phyloP scores from a whole-genome alignment of 1,140 invertebrate species.

The Papilio dardanus region DNA sequence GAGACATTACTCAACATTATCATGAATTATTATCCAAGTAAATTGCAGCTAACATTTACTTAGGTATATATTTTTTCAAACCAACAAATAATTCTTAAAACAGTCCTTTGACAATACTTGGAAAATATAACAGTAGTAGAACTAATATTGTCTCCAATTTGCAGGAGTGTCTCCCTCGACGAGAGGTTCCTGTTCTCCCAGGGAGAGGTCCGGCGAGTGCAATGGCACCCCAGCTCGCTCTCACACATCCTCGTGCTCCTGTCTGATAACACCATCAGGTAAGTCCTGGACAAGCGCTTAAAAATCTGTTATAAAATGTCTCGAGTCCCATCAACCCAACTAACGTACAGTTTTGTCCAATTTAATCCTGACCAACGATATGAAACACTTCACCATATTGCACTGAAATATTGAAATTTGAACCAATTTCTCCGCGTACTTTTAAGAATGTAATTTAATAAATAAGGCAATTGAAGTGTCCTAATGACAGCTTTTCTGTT shows the following conservation, averaged over 20 bases:
- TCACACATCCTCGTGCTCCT: slow-evolving; percentile 90
- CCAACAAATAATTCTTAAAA: too few species aligned
- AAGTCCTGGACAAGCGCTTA: slow-evolving; percentile 45
- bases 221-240: slow-evolving; percentile 92
- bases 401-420: too few species aligned
- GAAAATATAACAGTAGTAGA: too few species aligned
- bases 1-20: slow-evolving; percentile 20
- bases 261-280: slow-evolving; percentile 92
- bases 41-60: background rate
- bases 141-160: slow-evolving; percentile 42
- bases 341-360: too few species aligned
- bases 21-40: background rate
- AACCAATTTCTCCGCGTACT: too few species aligned
- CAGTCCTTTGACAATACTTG: too few species aligned
- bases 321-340: too few species aligned
- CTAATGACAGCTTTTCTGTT: too few species aligned
- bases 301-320: background rate
- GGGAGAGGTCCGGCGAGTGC: slow-evolving; percentile 85
- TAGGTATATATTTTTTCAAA: background rate
- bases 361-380: too few species aligned
- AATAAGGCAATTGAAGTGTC: too few species aligned
- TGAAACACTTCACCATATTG: too few species aligned
- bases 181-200: slow-evolving; percentile 84
- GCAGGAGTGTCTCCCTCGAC: slow-evolving; percentile 82
- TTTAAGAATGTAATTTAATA: too few species aligned